Percentiles rank a stretch among this genome's conserved stretches.
Conservation (phyloP, 2,797 vertebrate species). For the Hypotaenidia okinawae region DNA sequence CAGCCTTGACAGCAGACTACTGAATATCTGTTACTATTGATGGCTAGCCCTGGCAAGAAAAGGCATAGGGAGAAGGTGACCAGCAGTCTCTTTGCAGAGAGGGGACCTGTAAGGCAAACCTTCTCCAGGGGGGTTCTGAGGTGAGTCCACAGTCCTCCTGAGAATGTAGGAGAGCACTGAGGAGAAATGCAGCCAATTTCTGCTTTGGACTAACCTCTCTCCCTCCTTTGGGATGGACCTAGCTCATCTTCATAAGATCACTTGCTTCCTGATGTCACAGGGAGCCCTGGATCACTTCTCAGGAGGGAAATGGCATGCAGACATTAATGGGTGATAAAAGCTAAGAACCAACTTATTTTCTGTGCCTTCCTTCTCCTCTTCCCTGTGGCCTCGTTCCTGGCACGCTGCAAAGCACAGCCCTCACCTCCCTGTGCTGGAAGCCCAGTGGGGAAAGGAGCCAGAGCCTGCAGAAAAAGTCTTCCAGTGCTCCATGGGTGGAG, state of each 20-base stretch:
- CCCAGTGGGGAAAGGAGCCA: fast-evolving
- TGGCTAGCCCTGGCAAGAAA: background rate
- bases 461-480: background rate
- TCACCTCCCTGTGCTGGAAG: background rate
- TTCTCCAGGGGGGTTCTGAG: background rate
- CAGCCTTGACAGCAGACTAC: background rate
- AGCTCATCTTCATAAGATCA: background rate
- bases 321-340: background rate
- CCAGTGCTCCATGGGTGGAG: background rate
- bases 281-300: background rate
- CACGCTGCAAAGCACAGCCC: background rate
- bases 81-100: background rate
- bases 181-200: background rate
- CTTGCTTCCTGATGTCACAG: background rate
- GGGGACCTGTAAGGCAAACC: background rate
- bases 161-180: background rate
- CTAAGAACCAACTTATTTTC: background rate
- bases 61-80: background rate
- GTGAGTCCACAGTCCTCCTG: background rate
- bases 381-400: background rate
- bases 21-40: background rate
- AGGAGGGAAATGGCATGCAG: background rate
- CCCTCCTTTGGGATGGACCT: background rate
- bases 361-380: background rate
- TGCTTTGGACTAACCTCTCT: background rate